Evolutionary conservation across 2,888 invertebrate genomes (phyloP).

Genomic region (Lordiphosa andalusiaca): DNA sequence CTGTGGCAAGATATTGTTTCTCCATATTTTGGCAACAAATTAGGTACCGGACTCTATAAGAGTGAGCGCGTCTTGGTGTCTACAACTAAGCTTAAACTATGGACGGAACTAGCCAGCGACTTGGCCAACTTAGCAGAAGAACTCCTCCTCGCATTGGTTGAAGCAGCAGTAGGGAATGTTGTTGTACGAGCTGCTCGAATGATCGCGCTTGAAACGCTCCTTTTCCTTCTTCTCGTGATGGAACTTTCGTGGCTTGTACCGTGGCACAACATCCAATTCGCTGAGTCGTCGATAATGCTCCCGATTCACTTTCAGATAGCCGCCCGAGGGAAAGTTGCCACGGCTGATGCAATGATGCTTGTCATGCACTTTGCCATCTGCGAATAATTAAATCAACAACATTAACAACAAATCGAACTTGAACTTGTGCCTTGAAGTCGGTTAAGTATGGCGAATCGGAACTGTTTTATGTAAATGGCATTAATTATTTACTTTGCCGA

Average conservation of each 20-base stretch:
- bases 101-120: conserved; percentile 45
- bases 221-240: conserved; percentile 56
- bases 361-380: conserved; percentile 64
- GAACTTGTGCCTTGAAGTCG: conserved; percentile 68
- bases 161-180: conserved; percentile 76
- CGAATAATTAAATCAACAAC: conserved; percentile 17
- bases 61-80: conserved; percentile 55
- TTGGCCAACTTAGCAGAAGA: conserved; percentile 66
- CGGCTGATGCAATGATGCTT: conserved; percentile 67
- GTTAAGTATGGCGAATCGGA: conserved; percentile 50
- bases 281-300: conserved; percentile 70
- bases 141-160: conserved; percentile 75
- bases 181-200: conserved; percentile 50
- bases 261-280: conserved; percentile 67
- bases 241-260: conserved; percentile 72
- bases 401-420: conserved; percentile 39
- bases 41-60: conserved; percentile 71
- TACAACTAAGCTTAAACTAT: conserved; percentile 18
- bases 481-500: conserved; percentile 26
- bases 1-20: conserved; percentile 42
- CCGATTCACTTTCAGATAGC: conserved; percentile 75
- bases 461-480: conserved; percentile 41
- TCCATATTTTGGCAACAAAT: conserved; percentile 27
- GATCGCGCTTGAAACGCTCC: conserved; percentile 70
- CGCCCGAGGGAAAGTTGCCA: conserved; percentile 75